These are phyloP conservation scores for Drosophila peninsularis DNA, from an alignment of 2,888 invertebrate genomes.

Conservation along the genomic window DNA sequence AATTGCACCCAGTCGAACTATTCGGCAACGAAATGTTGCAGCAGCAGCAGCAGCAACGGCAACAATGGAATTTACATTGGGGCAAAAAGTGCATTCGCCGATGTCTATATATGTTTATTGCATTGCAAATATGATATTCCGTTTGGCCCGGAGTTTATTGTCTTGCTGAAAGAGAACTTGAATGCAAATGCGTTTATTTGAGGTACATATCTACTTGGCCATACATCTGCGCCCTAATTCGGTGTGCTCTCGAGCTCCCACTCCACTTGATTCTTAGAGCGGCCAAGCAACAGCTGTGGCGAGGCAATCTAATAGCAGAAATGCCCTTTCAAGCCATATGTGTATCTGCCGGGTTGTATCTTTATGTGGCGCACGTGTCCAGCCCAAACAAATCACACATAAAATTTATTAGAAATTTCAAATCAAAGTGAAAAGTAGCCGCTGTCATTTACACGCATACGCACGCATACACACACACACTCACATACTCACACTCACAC, in stretches of 20 bases:
- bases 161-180: neutral
- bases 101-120: conserved; percentile 17
- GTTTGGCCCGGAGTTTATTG: conserved; percentile 8
- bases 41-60: neutral
- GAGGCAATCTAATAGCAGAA: neutral
- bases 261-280: neutral
- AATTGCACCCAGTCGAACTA: conserved; percentile 64
- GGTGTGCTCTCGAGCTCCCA: neutral
- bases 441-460: conserved; percentile 58
- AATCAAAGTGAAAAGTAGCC: conserved; percentile 79
- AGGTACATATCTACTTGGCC: neutral
- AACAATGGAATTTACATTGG: conserved; percentile 49
- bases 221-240: neutral
- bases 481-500: conserved; percentile 1
- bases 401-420: conserved; percentile 79
- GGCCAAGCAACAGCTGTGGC: conserved; percentile 18
- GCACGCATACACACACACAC: conserved; percentile 9
- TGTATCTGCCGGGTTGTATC: conserved; percentile 65
- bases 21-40: conserved; percentile 56
- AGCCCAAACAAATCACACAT: conserved; percentile 73
- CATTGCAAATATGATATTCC: conserved; percentile 27
- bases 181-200: neutral
- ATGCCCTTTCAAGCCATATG: conserved; percentile 57
- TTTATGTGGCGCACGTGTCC: conserved; percentile 73
- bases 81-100: conserved; percentile 15